Evolutionary conservation across 2,888 invertebrate species (phyloP).

Genomic region (Nysson spinosus): DNA sequence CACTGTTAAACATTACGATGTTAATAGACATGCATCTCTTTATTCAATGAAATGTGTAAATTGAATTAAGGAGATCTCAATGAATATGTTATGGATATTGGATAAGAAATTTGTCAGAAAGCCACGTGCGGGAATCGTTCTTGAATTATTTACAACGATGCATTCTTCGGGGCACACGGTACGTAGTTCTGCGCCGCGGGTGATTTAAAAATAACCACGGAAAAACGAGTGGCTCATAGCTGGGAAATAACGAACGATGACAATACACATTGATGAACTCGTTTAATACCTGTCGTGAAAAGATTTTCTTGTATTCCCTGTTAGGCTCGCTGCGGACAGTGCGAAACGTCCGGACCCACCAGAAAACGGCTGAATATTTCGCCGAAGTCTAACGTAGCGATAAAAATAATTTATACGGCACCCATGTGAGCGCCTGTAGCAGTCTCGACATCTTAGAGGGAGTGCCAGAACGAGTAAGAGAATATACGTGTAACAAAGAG

Average conservation of each 20-base stretch:
- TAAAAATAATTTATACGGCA: slow-evolving; percentile 64
- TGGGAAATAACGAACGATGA: slow-evolving; percentile 38
- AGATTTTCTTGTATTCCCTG: slow-evolving; percentile 3
- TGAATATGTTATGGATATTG: too few species aligned
- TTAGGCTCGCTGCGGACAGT: background rate
- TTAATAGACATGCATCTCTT: too few species aligned
- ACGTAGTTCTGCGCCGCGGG: slow-evolving; percentile 55
- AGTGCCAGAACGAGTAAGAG: slow-evolving; percentile 16
- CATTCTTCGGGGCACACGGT: slow-evolving; percentile 9
- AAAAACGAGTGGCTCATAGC: slow-evolving; percentile 47
- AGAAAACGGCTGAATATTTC: slow-evolving; percentile 23
- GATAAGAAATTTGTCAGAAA: too few species aligned
- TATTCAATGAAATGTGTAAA: too few species aligned
- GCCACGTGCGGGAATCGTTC: too few species aligned
- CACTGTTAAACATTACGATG: too few species aligned
- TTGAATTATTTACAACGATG: slow-evolving; percentile 11
- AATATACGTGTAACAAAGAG: slow-evolving; percentile 7
- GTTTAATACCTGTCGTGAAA: slow-evolving; percentile 6
- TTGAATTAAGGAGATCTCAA: too few species aligned
- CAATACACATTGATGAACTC: background rate
- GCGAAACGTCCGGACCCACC: slow-evolving; percentile 16
- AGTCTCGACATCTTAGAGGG: slow-evolving; percentile 41
- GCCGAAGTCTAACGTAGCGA: slow-evolving; percentile 42
- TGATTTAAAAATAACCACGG: slow-evolving; percentile 67
- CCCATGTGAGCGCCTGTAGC: slow-evolving; percentile 53